phyloP scores from a whole-genome alignment of 2,888 invertebrate genomes.

The Galerucella calmariensis region DNA sequence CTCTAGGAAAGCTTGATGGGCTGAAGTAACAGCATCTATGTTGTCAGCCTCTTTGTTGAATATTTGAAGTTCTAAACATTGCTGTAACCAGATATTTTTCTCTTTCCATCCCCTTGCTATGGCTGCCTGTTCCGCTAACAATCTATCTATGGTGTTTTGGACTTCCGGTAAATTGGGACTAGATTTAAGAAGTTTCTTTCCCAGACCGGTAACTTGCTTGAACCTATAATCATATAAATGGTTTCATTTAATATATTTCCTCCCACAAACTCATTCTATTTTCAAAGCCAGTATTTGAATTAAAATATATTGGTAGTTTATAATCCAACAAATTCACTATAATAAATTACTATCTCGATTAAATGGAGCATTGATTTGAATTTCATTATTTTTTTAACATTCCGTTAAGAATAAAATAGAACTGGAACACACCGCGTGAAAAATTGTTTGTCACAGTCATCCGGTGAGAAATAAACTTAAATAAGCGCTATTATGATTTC shows the following conservation, averaged over 20 bases:
- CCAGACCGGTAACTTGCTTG: slow-evolving; percentile 82
- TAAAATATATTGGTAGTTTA: no score
- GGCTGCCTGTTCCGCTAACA: slow-evolving; percentile 80
- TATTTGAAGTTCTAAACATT: slow-evolving; percentile 88
- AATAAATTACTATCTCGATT: no score
- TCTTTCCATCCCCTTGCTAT: slow-evolving; percentile 85
- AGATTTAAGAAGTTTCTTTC: slow-evolving; percentile 77
- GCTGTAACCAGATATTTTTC: slow-evolving; percentile 86
- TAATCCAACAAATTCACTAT: no score
- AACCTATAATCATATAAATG: slow-evolving; percentile 68
- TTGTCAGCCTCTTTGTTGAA: slow-evolving; percentile 97
- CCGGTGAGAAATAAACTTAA: no score
- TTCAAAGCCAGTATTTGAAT: no score
- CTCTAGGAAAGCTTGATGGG: slow-evolving; percentile 93
- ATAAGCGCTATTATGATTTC: no score
- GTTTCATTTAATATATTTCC: neutral
- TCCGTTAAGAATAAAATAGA: no score
- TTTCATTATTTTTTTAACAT: no score
- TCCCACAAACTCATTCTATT: no score
- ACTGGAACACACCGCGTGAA: no score
- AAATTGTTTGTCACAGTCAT: no score
- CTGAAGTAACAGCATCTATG: slow-evolving; percentile 93
- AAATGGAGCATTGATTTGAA: no score
- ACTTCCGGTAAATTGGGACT: slow-evolving; percentile 84
- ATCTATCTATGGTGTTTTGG: slow-evolving; percentile 76